Percentiles rank a stretch among this genome's conserved stretches.
phyloP scores from a whole-genome alignment of 2,113 vertebrate genomes.

The Pseudorectes ferrugineus region DNA sequence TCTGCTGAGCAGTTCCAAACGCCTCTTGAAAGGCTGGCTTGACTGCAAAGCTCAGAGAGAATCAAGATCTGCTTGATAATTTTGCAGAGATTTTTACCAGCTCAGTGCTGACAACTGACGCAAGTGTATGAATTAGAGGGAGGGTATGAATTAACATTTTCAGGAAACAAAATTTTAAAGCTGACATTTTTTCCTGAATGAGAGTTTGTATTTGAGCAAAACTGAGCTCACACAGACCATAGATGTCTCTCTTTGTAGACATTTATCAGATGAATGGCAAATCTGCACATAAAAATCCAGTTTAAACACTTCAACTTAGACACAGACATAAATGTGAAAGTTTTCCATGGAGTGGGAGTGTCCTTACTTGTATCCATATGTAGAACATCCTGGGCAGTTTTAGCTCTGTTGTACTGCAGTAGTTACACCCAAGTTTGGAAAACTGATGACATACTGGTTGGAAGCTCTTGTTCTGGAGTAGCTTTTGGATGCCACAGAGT shows the following conservation, averaged over 20 bases:
- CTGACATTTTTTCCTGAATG: conserved; percentile 3
- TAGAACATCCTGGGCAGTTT: neutral
- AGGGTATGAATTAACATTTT: conserved; percentile 33
- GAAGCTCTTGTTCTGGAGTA: neutral
- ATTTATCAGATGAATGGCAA: neutral
- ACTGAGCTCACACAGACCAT: neutral
- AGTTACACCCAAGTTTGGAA: neutral
- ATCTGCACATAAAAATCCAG: neutral
- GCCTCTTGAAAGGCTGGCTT: neutral
- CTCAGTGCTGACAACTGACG: neutral
- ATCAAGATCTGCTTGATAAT: neutral
- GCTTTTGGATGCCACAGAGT: neutral
- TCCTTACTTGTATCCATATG: neutral
- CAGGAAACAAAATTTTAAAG: conserved; percentile 33
- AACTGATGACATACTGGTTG: neutral
- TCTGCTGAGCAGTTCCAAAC: neutral
- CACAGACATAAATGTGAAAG: neutral
- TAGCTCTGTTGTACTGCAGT: neutral
- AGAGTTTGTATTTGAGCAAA: neutral
- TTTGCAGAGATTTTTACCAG: neutral
- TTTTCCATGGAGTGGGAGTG: neutral
- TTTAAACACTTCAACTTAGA: neutral
- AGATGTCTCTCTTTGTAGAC: neutral
- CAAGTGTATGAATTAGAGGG: conserved; percentile 2
- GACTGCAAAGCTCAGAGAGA: neutral